phyloP scores from a whole-genome alignment of 2,113 vertebrate species.

The Mobula hypostoma region DNA sequence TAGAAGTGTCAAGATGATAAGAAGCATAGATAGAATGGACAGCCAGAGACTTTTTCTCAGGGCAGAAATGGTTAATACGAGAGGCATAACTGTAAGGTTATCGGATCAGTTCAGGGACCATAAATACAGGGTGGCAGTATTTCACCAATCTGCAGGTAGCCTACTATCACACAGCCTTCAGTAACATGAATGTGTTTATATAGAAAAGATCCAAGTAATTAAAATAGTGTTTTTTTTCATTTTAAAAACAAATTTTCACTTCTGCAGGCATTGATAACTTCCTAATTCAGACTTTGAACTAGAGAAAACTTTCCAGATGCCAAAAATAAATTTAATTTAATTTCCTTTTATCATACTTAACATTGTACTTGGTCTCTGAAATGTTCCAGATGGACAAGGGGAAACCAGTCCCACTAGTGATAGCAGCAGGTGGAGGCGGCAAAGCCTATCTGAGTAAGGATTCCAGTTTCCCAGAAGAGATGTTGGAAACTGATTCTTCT shows the following conservation, averaged over 20 bases:
- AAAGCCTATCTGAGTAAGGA: constrained; percentile 74
- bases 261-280: background rate
- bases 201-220: background rate
- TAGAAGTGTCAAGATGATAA: too few relatives aligned
- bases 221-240: background rate
- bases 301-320: background rate
- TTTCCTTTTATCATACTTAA: background rate
- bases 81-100: too few relatives aligned
- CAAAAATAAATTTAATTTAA: background rate
- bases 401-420: constrained; percentile 71
- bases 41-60: too few relatives aligned
- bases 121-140: background rate
- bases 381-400: constrained; percentile 72
- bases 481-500: constrained; percentile 72
- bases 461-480: constrained; percentile 58
- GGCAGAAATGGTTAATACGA: too few relatives aligned
- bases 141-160: too few relatives aligned
- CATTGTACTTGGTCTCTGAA: background rate
- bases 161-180: background rate
- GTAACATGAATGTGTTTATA: background rate
- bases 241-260: background rate
- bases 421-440: constrained; percentile 91
- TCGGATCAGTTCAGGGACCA: background rate
- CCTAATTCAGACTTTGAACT: background rate
- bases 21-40: too few relatives aligned